Percentiles rank a stretch among this genome's conserved stretches.
Conservation (phyloP, 2,888 invertebrate genomes). For the Cartodere bifasciata region DNA sequence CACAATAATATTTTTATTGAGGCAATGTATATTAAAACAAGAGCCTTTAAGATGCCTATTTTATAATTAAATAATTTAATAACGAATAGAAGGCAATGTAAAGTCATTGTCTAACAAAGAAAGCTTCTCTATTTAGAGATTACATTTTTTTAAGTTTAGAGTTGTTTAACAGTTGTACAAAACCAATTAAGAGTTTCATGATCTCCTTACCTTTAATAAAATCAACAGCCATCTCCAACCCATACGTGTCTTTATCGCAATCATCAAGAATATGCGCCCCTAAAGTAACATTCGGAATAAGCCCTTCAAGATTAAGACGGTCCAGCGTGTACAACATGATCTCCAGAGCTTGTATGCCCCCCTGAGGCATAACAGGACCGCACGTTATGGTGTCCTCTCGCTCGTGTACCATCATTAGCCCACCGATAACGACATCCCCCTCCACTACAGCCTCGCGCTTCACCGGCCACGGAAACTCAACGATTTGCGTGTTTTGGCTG, state of each 20-base stretch:
- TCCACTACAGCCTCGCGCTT: slow-evolving; percentile 78
- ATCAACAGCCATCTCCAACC: slow-evolving; percentile 89
- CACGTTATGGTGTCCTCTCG: slow-evolving; percentile 78
- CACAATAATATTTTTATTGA: too few species aligned
- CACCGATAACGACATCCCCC: slow-evolving; percentile 80
- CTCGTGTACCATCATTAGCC: slow-evolving; percentile 92
- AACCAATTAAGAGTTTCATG: too few species aligned
- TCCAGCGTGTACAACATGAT: slow-evolving; percentile 87
- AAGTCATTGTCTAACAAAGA: too few species aligned
- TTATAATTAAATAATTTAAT: too few species aligned
- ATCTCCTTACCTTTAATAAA: slow-evolving; percentile 81
- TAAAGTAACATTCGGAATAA: slow-evolving; percentile 66
- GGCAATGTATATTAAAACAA: too few species aligned
- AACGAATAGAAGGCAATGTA: too few species aligned
- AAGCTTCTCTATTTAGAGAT: too few species aligned
- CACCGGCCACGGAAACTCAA: slow-evolving; percentile 58
- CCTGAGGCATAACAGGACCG: slow-evolving; percentile 91
- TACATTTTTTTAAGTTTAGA: too few species aligned
- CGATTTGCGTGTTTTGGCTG: too few species aligned
- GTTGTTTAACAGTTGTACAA: too few species aligned
- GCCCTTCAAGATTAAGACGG: slow-evolving; percentile 53
- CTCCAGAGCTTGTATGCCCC: slow-evolving; percentile 78
- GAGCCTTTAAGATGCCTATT: too few species aligned
- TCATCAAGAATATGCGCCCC: slow-evolving; percentile 88
- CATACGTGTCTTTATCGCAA: slow-evolving; percentile 92